These are phyloP conservation scores for Subacronicta megacephala DNA, from an alignment of 2,888 invertebrate species.

Conservation along the genomic window DNA sequence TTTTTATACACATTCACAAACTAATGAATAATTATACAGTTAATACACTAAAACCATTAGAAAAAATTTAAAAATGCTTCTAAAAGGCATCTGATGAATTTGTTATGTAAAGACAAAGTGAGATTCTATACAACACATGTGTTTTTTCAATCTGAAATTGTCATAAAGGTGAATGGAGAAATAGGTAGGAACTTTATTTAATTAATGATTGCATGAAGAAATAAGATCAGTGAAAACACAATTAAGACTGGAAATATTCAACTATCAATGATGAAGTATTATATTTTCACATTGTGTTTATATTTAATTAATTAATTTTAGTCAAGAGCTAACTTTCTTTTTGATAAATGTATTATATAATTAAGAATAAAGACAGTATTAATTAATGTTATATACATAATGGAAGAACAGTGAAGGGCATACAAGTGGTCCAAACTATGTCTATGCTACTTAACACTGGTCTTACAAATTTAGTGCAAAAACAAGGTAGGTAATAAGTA, in stretches of 20 bases:
- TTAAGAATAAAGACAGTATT: too few species aligned
- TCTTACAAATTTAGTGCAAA: conserved; percentile 65
- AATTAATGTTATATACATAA: conserved; percentile 29
- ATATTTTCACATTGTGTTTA: background rate
- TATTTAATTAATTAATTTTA: conserved; percentile 5
- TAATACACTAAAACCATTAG: conserved; percentile 13
- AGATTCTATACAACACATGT: conserved; percentile 45
- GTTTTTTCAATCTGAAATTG: conserved; percentile 15
- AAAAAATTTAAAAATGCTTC: conserved; percentile 16
- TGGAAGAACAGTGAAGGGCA: conserved; percentile 53
- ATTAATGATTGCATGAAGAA: conserved; percentile 6
- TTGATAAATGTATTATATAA: conserved; percentile 4
- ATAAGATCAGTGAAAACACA: too few species aligned
- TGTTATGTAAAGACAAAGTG: conserved; percentile 18
- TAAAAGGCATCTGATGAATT: conserved; percentile 20
- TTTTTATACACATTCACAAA: background rate
- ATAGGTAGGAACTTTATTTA: conserved; percentile 19
- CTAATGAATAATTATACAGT: conserved; percentile 8
- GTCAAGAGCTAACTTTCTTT: background rate
- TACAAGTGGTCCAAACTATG: conserved; percentile 56
- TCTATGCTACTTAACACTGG: conserved; percentile 60
- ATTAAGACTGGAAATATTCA: conserved; percentile 1
- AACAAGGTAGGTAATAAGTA: conserved; percentile 49
- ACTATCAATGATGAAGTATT: background rate
- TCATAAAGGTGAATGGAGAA: conserved; percentile 2